Base-by-base conservation (phyloP, 2,797 vertebrate species). In the Macroramphosus scolopax region DNA sequence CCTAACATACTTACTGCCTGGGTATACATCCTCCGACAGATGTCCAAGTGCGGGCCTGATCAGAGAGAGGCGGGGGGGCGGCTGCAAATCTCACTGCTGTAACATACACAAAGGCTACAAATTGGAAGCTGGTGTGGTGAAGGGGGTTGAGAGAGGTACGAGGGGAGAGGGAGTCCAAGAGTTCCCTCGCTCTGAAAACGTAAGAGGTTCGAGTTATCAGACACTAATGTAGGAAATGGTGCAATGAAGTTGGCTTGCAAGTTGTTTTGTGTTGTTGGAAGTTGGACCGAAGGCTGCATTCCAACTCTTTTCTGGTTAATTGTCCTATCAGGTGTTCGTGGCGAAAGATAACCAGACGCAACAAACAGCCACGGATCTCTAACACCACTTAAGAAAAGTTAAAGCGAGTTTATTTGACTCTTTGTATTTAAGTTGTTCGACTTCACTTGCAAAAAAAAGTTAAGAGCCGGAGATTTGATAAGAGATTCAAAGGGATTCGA, bases 1-100 rank as follows among this genome's bases (percentile, higher is more conserved):
- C 70, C 77, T 80, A 73, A 83, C 82, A 81, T 84, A 83, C 87
- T 84, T 79, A 87, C 76, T 60, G 77, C 62, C 73, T 84, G 73
- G 70, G 77, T 83, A 88, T 90, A 91, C 88, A 91, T 87, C 78
- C 80, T 83, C 62, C 33, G 72, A 86, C 90, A 89, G 85, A 90
- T 90, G 88, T 89, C 77, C 56, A 37, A 82, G 69, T 13, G 42
- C 49, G 17, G 67, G 59, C 61, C 75, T 74, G 79, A 81, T 69
- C 56, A 62, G 77, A 80, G 75, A 40, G 26, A 2, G 56, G 51
- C 16, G 20, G 29, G 45, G 30, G 52, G n/a, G n/a, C n/a, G 74
- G 56, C 5, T 0, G 57, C 14, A 18, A 61, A 64, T 61, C 63
- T 70, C 52, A 18, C 59, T 54, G 52, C 63, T 73, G 66, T 69